Percentiles rank a stretch among this genome's conserved stretches.
These are phyloP conservation scores for Camelus bactrianus DNA, from an alignment of 2,113 vertebrate species.

Conservation along the genomic window DNA sequence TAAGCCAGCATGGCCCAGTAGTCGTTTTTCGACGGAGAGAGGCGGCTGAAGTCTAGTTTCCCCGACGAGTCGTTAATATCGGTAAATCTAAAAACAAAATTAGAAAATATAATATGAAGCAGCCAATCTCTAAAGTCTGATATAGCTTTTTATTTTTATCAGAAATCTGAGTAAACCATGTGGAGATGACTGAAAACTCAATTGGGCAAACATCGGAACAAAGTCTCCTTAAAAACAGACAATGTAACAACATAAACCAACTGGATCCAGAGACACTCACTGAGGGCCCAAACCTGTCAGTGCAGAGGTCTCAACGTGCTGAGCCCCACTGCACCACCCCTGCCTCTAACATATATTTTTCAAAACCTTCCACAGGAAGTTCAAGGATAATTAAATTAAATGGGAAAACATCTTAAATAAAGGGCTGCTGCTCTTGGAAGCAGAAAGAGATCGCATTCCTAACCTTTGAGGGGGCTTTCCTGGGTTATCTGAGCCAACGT, in stretches of 20 bases:
- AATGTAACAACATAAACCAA: neutral
- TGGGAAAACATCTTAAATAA: slow-evolving; percentile 64
- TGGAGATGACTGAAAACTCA: neutral
- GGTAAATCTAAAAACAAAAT: slow-evolving; percentile 90
- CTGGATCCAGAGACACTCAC: neutral
- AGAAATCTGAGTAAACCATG: neutral
- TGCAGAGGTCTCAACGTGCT: neutral
- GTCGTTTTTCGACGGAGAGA: slow-evolving; percentile 93
- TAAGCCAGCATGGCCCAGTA: slow-evolving; percentile 99
- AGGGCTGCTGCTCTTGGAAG: slow-evolving; percentile 69
- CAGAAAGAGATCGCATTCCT: slow-evolving; percentile 65
- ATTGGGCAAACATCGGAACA: rapidly evolving
- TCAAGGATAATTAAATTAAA: slow-evolving; percentile 69
- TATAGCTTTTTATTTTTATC: slow-evolving; percentile 42
- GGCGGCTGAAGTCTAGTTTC: slow-evolving; percentile 92
- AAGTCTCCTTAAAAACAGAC: neutral
- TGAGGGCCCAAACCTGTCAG: neutral
- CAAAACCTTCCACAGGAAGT: slow-evolving; percentile 67
- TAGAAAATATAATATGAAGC: slow-evolving; percentile 50
- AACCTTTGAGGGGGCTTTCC: slow-evolving; percentile 57
- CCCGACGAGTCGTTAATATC: slow-evolving; percentile 93
- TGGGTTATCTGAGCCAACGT: slow-evolving; percentile 75
- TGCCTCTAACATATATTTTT: neutral
- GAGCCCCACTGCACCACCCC: neutral
- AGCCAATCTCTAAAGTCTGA: neutral